Conservation (phyloP, 1,140 invertebrate genomes). For the Heliothis virescens region DNA sequence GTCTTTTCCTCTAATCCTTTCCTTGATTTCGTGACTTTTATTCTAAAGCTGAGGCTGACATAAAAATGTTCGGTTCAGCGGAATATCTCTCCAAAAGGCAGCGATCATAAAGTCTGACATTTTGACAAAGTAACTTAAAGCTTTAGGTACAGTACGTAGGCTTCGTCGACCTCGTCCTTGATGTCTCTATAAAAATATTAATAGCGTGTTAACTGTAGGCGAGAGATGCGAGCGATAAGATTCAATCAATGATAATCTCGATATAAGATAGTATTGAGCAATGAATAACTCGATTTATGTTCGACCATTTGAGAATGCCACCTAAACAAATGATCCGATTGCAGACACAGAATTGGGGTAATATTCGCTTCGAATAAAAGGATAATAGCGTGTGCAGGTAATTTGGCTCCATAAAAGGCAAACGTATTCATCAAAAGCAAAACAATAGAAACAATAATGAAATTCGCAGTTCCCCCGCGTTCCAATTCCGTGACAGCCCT, state of each 20-base stretch:
- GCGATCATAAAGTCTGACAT: background rate
- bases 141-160: background rate
- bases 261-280: slow-evolving; percentile 29
- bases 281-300: slow-evolving; percentile 31
- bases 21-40: background rate
- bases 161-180: slow-evolving; percentile 10
- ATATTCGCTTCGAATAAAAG: slow-evolving; percentile 18
- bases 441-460: slow-evolving; percentile 48
- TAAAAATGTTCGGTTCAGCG: background rate
- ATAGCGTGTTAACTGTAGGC: slow-evolving; percentile 11
- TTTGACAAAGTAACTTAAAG: background rate
- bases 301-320: background rate
- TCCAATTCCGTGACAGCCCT: slow-evolving; percentile 69
- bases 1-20: background rate
- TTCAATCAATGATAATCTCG: slow-evolving; percentile 24
- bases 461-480: slow-evolving; percentile 55
- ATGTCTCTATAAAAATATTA: background rate
- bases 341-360: background rate
- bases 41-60: background rate
- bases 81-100: background rate
- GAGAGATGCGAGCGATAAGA: slow-evolving; percentile 27
- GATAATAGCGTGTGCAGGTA: slow-evolving; percentile 23
- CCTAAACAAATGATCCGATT: slow-evolving; percentile 13
- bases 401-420: slow-evolving; percentile 34
- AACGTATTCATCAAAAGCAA: slow-evolving; percentile 46